A percentile compares a stretch with the other conserved stretches of the same genome.
Evolutionary conservation across 2,113 vertebrate species (phyloP).

Genomic region (Coturnix japonica): DNA sequence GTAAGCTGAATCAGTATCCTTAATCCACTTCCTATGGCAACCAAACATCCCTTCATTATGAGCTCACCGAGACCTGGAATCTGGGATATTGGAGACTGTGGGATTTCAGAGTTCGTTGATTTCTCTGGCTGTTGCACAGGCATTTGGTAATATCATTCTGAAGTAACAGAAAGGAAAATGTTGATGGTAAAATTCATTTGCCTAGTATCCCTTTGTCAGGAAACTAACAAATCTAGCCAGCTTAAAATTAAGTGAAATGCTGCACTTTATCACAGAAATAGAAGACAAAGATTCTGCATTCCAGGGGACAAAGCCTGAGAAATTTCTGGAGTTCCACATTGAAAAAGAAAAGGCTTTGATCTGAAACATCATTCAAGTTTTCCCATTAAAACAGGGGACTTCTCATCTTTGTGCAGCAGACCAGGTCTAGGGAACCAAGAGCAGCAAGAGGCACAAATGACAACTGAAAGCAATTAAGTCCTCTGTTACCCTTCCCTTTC

Average conservation of each 20-base stretch:
- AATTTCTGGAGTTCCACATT: neutral
- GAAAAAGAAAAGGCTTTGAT: neutral
- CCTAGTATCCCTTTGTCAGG: neutral
- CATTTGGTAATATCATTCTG: constrained; percentile 65
- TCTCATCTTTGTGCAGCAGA: neutral
- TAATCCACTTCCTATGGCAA: constrained; percentile 60
- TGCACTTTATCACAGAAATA: neutral
- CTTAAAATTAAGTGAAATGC: neutral
- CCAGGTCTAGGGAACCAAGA: neutral
- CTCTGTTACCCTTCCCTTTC: neutral
- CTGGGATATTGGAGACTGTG: neutral
- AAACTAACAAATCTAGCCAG: neutral
- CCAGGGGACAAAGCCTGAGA: accelerated
- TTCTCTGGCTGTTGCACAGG: constrained; percentile 56
- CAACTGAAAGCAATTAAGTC: neutral
- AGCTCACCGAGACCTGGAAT: constrained; percentile 53
- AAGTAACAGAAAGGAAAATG: neutral
- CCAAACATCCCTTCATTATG: neutral
- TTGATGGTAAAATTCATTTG: neutral
- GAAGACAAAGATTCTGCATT: neutral
- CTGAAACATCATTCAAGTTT: neutral
- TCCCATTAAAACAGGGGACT: accelerated
- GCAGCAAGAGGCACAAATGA: neutral
- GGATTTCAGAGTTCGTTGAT: neutral
- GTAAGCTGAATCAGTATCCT: constrained; percentile 66